These are phyloP conservation scores for Nematopogon swammerdamellus DNA, from an alignment of 2,888 invertebrate genomes.

Conservation along the genomic window DNA sequence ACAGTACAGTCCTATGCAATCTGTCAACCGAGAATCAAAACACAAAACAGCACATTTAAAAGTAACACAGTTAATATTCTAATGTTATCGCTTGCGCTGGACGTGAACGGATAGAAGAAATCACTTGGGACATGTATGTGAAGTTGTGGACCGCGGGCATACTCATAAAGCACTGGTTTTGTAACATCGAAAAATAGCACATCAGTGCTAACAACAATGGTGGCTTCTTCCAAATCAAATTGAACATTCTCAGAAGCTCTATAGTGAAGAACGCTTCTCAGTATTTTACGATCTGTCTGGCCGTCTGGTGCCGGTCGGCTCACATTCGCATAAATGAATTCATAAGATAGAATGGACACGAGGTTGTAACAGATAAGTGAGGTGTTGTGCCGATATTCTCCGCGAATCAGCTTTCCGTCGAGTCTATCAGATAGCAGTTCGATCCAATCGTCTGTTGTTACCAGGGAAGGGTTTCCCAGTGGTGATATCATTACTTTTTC, in stretches of 20 bases:
- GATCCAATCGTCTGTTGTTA: conserved; percentile 29
- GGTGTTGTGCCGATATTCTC: conserved; percentile 20
- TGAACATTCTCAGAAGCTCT: conserved; percentile 18
- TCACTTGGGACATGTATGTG: conserved; percentile 66
- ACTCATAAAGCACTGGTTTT: conserved; percentile 23
- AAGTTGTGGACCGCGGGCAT: conserved; percentile 60
- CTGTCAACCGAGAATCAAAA: too few species aligned
- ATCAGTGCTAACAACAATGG: conserved; percentile 24
- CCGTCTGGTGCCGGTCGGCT: conserved; percentile 12
- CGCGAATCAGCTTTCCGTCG: conserved; percentile 14
- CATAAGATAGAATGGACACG: conserved; percentile 24
- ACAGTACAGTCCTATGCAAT: too few species aligned
- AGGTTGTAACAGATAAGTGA: conserved; percentile 32
- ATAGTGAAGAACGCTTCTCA: not conserved
- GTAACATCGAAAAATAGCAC: conserved; percentile 34
- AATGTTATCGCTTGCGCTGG: conserved; percentile 15
- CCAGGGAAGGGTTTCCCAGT: conserved; percentile 28
- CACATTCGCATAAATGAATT: conserved; percentile 25
- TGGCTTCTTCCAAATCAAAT: conserved; percentile 23
- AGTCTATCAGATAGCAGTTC: conserved; percentile 1
- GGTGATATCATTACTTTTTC: conserved; percentile 25
- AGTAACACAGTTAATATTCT: too few species aligned
- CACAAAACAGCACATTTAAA: too few species aligned
- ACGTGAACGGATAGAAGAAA: conserved; percentile 69
- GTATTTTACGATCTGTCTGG: not conserved